These are phyloP conservation scores for Eurois occulta DNA, from an alignment of 2,888 invertebrate species.

Conservation along the genomic window DNA sequence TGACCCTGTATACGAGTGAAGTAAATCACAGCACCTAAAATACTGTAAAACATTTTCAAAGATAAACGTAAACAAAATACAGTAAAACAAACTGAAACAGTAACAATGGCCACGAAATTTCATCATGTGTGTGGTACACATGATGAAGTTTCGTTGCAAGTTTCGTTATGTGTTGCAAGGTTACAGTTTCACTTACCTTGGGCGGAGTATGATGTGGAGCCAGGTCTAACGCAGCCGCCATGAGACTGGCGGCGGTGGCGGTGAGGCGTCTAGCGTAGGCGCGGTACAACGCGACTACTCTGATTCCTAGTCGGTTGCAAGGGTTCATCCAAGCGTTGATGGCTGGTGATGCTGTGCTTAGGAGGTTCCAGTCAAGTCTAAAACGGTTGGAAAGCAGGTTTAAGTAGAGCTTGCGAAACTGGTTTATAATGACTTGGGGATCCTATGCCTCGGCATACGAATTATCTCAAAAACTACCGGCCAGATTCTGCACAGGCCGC, in stretches of 20 bases:
- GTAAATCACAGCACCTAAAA: too few relatives aligned
- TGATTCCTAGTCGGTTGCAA: conserved; percentile 96
- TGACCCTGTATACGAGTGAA: too few relatives aligned
- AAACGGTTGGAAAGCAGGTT: conserved; percentile 2
- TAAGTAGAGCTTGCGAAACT: not conserved
- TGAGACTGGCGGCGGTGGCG: conserved; percentile 97
- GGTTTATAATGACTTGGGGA: not conserved
- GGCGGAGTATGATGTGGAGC: conserved; percentile 95
- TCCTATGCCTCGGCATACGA: not conserved
- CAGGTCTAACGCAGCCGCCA: conserved; percentile 98
- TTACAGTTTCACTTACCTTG: conserved; percentile 86
- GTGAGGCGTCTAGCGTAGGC: conserved; percentile 95
- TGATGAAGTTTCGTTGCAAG: too few relatives aligned
- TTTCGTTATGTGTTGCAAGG: not conserved
- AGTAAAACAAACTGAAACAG: too few relatives aligned
- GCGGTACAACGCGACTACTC: conserved; percentile 95
- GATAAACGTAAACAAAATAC: too few relatives aligned
- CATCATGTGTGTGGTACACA: too few relatives aligned
- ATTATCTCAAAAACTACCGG: not conserved
- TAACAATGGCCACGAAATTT: too few relatives aligned
- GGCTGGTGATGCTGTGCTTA: conserved; percentile 98
- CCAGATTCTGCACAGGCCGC: not conserved
- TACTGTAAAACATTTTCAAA: too few relatives aligned
- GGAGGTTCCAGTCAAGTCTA: conserved; percentile 98
- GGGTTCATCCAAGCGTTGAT: conserved; percentile 99